Conservation (phyloP, 2,888 invertebrate genomes). For the Cabera pusaria region DNA sequence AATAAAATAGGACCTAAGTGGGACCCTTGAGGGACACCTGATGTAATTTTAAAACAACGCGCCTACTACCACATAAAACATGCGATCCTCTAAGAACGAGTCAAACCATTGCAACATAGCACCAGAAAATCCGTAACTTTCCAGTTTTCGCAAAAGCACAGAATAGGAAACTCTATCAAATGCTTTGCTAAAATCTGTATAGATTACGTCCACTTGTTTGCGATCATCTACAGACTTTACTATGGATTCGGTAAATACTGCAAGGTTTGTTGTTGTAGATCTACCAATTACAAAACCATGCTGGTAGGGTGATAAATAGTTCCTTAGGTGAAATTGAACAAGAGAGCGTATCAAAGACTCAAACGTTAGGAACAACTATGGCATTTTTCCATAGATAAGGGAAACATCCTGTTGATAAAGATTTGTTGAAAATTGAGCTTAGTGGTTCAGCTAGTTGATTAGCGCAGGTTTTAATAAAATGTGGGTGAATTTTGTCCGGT, state of each 20-base stretch:
- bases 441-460: background rate
- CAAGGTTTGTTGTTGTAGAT: slow-evolving; percentile 9
- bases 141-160: slow-evolving; percentile 1
- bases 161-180: slow-evolving; percentile 9
- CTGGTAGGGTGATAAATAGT: slow-evolving; percentile 3
- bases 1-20: slow-evolving; percentile 8
- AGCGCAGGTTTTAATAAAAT: slow-evolving; percentile 1
- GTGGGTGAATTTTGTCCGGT: background rate
- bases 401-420: background rate
- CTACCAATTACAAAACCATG: slow-evolving; percentile 8
- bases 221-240: slow-evolving; percentile 2
- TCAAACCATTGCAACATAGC: slow-evolving; percentile 4
- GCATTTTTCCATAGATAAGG: slow-evolving; percentile 1
- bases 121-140: slow-evolving; percentile 1
- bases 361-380: slow-evolving; percentile 1
- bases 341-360: slow-evolving; percentile 4
- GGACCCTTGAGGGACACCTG: slow-evolving; percentile 6
- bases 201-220: slow-evolving; percentile 8
- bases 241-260: slow-evolving; percentile 4
- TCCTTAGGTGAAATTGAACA: slow-evolving; percentile 3
- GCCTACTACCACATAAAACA: slow-evolving; percentile 10
- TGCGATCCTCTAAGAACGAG: slow-evolving; percentile 5
- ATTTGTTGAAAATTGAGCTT: background rate
- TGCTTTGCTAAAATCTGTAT: slow-evolving; percentile 12
- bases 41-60: slow-evolving; percentile 2